Percentiles rank a stretch among this genome's conserved stretches.
These are phyloP conservation scores for Schizotus pectinicornis DNA, from an alignment of 2,888 invertebrate species.

Conservation along the genomic window DNA sequence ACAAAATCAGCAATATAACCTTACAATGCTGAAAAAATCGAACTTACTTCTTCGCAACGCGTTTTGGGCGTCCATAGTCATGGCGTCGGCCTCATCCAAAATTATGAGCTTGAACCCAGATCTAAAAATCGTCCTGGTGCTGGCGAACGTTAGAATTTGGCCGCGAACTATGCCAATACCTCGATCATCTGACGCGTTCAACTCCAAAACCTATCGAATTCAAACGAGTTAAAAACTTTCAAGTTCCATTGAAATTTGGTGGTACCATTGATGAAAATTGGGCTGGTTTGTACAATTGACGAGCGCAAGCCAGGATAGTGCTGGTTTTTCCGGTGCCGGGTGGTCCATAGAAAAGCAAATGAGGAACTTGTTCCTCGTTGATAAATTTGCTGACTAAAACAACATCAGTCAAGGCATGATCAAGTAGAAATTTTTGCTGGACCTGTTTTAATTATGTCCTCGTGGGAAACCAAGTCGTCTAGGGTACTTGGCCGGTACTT, in stretches of 20 bases:
- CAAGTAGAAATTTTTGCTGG: constrained; percentile 36
- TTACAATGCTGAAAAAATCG: background rate
- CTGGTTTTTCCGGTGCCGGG: constrained; percentile 99
- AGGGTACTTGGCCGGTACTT: constrained; percentile 94
- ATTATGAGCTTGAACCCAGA: constrained; percentile 95
- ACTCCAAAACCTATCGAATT: constrained; percentile 74
- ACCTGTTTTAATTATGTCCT: constrained; percentile 97
- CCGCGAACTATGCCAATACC: constrained; percentile 95
- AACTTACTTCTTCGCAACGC: constrained; percentile 88
- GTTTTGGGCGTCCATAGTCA: constrained; percentile 99
- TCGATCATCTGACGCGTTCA: constrained; percentile 98
- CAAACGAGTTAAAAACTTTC: constrained; percentile 10
- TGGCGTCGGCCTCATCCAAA: constrained; percentile 98
- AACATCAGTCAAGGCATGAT: constrained; percentile 8
- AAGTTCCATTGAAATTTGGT: constrained; percentile 19
- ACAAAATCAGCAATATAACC: constrained; percentile 14
- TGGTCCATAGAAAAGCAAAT: constrained; percentile 96
- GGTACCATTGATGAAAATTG: constrained; percentile 93
- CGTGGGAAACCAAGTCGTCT: constrained; percentile 94
- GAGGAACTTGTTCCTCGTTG: constrained; percentile 89
- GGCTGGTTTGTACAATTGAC: constrained; percentile 84
- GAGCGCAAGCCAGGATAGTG: constrained; percentile 95
- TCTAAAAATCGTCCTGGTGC: constrained; percentile 93
- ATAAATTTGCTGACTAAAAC: constrained; percentile 84
- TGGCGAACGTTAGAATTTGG: constrained; percentile 94